A percentile compares a stretch with the other conserved stretches of the same genome.
Evolutionary conservation across 2,113 vertebrate genomes (phyloP).

Genomic region (Gorsachius goisagi): DNA sequence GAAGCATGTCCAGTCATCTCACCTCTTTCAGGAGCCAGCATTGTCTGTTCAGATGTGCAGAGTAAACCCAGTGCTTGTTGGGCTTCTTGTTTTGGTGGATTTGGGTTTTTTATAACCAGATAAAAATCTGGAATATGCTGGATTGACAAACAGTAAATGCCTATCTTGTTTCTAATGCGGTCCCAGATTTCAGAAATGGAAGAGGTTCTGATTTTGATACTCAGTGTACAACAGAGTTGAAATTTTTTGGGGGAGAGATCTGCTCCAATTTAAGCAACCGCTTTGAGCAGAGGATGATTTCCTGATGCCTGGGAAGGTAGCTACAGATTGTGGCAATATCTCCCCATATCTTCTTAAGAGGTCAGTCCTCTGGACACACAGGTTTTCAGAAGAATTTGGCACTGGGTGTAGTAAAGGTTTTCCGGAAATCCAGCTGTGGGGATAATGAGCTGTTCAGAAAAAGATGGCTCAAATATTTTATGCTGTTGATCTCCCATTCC

Average conservation of each 20-base stretch:
- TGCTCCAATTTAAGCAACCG: not conserved
- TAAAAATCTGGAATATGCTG: not conserved
- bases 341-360: not conserved
- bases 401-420: not conserved
- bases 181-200: not conserved
- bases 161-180: not conserved
- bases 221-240: not conserved
- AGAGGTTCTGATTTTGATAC: not conserved
- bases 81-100: not conserved
- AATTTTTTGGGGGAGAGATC: accelerated
- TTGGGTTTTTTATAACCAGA: not conserved
- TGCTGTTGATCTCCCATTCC: not conserved
- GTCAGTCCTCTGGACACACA: not conserved
- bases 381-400: not conserved
- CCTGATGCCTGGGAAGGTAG: not conserved
- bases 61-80: not conserved
- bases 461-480: not conserved
- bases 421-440: not conserved
- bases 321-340: not conserved
- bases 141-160: not conserved
- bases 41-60: not conserved
- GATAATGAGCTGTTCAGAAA: not conserved
- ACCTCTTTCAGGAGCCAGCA: not conserved
- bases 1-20: not conserved
- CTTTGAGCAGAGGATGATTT: not conserved